Base-by-base conservation (phyloP, 2,113 vertebrate species). In the Phyllostomus hastatus region DNA sequence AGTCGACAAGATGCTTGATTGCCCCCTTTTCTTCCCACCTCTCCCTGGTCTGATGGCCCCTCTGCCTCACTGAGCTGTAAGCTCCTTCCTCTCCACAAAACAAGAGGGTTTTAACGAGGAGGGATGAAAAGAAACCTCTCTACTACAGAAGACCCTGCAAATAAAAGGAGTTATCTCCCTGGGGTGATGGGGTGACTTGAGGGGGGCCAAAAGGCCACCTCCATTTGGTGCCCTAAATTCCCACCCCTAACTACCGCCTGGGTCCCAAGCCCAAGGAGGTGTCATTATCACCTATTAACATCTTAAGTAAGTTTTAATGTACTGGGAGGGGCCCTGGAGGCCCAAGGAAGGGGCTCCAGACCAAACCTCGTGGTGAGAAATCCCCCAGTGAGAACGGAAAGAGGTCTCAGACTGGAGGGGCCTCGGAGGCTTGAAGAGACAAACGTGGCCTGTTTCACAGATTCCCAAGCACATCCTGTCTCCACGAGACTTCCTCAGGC, bases 201-300 rank as follows among this genome's bases (percentile, higher is more conserved):
- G 67, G 67, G 43, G 84, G 76, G 19, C 96, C 97, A 97, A 98
- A 97, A 97, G 95, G 95, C 64, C 20, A 1, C 19, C 14, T 95
- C 96, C 97, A 76, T 98, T 97, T 98, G 97, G 97, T 80, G 73
- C 86, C 82, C 64, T 57, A 76, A 83, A 67, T 80, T 97, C 93
- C 80, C 91, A 89, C 94, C 50, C 83, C 52, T 17, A 84, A 78
- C 24, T 52, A 59, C 82, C 35, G 0, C 91, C 72, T 5, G 86
- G 73, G 82, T 59, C 73, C 64, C 80, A 73, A 38, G 84, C 43
- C 93, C 92, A 46, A 35, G 78, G 95, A 94, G 66, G 93, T 75
- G 88, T 91, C 59, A 67, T 88, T 94, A 72, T 95, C 96, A 96
- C 97, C 97, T 94, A 83, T 75, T 83, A 89, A 66, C 91, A 54